Evolutionary conservation across 2,113 vertebrate genomes (phyloP), one percentile per base, ranked within the genome.

Genomic region (Smithornis capensis): DNA sequence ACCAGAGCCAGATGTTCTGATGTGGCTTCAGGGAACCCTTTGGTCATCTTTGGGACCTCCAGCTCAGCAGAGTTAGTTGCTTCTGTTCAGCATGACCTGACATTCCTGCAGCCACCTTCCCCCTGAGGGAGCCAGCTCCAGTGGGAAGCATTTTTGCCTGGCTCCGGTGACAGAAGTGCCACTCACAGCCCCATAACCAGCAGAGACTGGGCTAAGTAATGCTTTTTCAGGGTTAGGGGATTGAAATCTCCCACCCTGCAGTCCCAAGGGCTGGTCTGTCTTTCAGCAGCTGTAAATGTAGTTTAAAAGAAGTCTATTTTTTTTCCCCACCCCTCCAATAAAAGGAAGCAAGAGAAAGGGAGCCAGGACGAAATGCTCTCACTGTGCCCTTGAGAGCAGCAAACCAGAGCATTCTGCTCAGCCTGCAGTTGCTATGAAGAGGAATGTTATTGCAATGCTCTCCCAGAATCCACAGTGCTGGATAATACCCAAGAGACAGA

Each of bases 381-480:
- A 5, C 69, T 28, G 53, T 64, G 71, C 93, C 69, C 78, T 10
- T 8, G 84, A 87, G 92, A 75, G 11, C 14, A 84, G 90, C 64
- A 59, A 38, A 40, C 63, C 83, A 64, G 60, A 87, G 83, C 69
- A 2, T 25, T 74, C 62, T 87, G 89, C 95, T 68, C 74, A 37
- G 59, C 5, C 38, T 67, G 83, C 89, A 93, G 95, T 78, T 87
- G 89, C 93, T 83, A 5, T 35, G 87, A 94, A 10, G 83, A 77
- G 59, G 47, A 87, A 63, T 33, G 7, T 28, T 92, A 7, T 8
- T 73, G 86, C 52, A 10, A 38, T 91, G 80, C 0, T 1, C 70
- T 96, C 95, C 89, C 96, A 94, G 84, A 69, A 44, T 10, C 89
- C 33, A 4, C 45, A 9, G 83, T 2, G 87, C 90, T 96, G 95